Base-by-base conservation (phyloP, 1,140 invertebrate genomes). In the Camponotus pennsylvanicus region DNA sequence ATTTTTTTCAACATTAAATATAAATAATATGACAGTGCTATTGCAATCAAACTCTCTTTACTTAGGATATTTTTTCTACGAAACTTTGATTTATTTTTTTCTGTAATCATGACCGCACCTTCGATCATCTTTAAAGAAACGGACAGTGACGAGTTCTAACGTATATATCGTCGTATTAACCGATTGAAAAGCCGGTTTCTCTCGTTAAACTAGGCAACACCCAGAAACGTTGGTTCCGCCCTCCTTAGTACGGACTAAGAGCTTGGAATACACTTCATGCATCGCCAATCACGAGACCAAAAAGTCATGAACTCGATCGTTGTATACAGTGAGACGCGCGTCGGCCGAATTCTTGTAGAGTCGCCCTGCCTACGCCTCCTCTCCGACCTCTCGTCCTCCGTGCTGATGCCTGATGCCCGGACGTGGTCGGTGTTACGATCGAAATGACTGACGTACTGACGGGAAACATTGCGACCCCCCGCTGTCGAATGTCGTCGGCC, bases 361-460 rank as follows among this genome's bases (percentile, higher is more conserved):
- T 92, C 89, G 92, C 75, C 85, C 79, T 79, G 76, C 77, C 80
- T 86, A 87, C 52, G 83, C 82, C 59, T 79, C 78, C 76, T 83
- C 78, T 75, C 34, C 34, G 42, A 73, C 40, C 79, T 37, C 66
- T 59, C 42, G 40, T 83, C 83, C 90, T 90, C 37, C 61, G 49
- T 40, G 63, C 45, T 75, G 78, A 75, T 88, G 70, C 49, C 59
- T 84, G 73, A 55, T 71, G 37, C 66, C 59, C 57, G 80, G 63
- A 52, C 75, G 71, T 90, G 88, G 88, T 90, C 89, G 88, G 90
- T 93, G 92, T 93, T 93, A 91, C 92, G 92, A 92, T 93, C 91
- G 92, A 91, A 92, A 93, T 93, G 93, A 94, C 91, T 94, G 93
- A 94, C 93, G 90, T 91, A 93, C 93, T 93, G 93, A 94, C 93